These are phyloP conservation scores for Julus scandinavius DNA, from an alignment of 2,888 invertebrate genomes.

Conservation along the genomic window DNA sequence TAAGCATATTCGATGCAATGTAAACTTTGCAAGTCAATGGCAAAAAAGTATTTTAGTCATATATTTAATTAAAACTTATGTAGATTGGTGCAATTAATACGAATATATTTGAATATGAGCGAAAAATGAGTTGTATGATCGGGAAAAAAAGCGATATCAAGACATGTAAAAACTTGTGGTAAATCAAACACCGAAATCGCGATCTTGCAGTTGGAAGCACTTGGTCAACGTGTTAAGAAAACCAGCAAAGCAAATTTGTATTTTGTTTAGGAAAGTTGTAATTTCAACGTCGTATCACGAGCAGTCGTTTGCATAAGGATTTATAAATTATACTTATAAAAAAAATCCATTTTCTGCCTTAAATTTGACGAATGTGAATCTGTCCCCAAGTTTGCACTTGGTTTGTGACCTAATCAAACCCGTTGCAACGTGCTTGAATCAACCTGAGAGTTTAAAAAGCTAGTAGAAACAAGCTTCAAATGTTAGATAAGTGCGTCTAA, in stretches of 20 bases:
- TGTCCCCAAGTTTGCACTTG: neutral
- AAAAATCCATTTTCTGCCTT: neutral
- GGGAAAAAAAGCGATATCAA: too few relatives aligned
- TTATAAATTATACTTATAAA: neutral
- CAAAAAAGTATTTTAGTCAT: neutral
- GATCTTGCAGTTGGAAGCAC: neutral
- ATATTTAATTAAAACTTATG: neutral
- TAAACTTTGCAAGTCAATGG: too few relatives aligned
- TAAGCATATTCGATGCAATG: too few relatives aligned
- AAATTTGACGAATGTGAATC: neutral
- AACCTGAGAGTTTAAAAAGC: conserved; percentile 8
- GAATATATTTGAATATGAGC: too few relatives aligned
- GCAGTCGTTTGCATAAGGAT: neutral
- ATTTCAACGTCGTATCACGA: neutral
- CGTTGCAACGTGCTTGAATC: neutral
- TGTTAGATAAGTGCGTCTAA: neutral
- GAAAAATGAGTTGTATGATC: neutral
- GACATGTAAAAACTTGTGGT: neutral
- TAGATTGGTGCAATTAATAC: neutral
- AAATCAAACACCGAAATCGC: neutral
- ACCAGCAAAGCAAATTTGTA: neutral
- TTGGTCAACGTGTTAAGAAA: neutral
- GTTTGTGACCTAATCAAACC: neutral
- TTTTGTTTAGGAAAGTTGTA: neutral
- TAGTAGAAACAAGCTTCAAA: neutral